Conservation (phyloP, 2,113 vertebrate species). For the Saguinus midas region DNA sequence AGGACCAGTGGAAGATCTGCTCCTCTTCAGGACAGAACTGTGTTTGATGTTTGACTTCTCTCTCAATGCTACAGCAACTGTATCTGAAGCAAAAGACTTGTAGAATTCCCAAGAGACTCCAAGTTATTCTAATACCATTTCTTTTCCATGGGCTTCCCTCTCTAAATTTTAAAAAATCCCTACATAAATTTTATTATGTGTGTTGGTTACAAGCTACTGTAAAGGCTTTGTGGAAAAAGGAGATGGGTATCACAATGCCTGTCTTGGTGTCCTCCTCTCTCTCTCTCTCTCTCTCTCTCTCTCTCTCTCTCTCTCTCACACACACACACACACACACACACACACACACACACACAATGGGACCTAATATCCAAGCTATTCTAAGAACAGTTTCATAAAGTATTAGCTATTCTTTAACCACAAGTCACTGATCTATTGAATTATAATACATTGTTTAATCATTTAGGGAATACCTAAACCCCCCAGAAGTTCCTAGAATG, state of each 20-base stretch:
- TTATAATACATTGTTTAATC: neutral
- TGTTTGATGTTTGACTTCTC: neutral
- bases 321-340: neutral
- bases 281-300: neutral
- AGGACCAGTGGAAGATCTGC: neutral
- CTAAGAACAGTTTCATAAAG: neutral
- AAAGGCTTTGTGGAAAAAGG: neutral
- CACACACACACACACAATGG: neutral
- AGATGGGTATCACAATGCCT: neutral
- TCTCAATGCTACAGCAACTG: neutral
- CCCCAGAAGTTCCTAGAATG: neutral
- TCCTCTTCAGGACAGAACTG: neutral
- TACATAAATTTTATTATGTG: neutral
- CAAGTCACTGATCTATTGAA: neutral
- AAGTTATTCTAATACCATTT: neutral
- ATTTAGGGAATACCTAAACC: neutral
- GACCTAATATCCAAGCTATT: neutral
- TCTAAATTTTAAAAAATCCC: conserved; percentile 10
- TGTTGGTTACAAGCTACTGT: conserved; percentile 26
- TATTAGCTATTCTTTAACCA: conserved; percentile 10
- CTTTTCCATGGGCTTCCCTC: neutral
- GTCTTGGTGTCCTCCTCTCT: neutral
- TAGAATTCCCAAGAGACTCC: neutral
- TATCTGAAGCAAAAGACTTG: neutral
- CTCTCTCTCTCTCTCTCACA: neutral